These are phyloP conservation scores for Adelognathus sp. DNA, from an alignment of 2,888 invertebrate genomes.

Conservation along the genomic window DNA sequence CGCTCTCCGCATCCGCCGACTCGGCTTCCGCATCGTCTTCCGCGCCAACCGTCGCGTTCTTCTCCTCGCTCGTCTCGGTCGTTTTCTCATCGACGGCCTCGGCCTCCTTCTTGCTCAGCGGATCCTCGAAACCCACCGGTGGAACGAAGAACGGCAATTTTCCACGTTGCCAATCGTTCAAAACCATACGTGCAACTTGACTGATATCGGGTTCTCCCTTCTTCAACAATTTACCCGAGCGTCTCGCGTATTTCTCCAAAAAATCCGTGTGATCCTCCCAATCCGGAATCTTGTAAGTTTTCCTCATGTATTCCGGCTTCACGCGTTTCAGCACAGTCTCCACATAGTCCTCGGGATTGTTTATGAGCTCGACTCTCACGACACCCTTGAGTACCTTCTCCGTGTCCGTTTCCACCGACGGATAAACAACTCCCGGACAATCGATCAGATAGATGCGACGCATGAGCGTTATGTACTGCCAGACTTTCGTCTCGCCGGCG, in stretches of 20 bases:
- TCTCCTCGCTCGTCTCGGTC: slow-evolving; percentile 79
- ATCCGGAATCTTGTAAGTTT: slow-evolving; percentile 93
- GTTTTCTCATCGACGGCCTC: slow-evolving; percentile 67
- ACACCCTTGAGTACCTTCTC: slow-evolving; percentile 98
- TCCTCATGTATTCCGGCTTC: slow-evolving; percentile 92
- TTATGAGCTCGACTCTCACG: slow-evolving; percentile 96
- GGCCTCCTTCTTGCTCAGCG: slow-evolving; percentile 81
- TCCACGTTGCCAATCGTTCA: slow-evolving; percentile 99
- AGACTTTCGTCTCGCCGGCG: slow-evolving; percentile 98
- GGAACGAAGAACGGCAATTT: slow-evolving; percentile 96
- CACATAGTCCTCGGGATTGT: slow-evolving; percentile 97
- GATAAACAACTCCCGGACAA: slow-evolving; percentile 99
- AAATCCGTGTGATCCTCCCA: slow-evolving; percentile 94
- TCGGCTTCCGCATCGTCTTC: slow-evolving; percentile 28
- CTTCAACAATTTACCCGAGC: slow-evolving; percentile 94
- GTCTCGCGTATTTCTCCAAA: slow-evolving; percentile 93
- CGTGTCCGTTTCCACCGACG: slow-evolving; percentile 96
- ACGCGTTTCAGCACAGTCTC: slow-evolving; percentile 93
- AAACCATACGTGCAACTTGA: slow-evolving; percentile 95
- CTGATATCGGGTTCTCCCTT: slow-evolving; percentile 98
- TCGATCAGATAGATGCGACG: slow-evolving; percentile 97
- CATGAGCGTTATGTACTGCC: slow-evolving; percentile 99
- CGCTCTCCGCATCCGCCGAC: slow-evolving; percentile 13
- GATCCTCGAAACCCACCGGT: slow-evolving; percentile 86
- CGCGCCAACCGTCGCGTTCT: slow-evolving; percentile 1